Evolutionary conservation across 2,797 vertebrate genomes (phyloP), one percentile per base, ranked within the genome.

Genomic region (Cyprinodon diabolis): DNA sequence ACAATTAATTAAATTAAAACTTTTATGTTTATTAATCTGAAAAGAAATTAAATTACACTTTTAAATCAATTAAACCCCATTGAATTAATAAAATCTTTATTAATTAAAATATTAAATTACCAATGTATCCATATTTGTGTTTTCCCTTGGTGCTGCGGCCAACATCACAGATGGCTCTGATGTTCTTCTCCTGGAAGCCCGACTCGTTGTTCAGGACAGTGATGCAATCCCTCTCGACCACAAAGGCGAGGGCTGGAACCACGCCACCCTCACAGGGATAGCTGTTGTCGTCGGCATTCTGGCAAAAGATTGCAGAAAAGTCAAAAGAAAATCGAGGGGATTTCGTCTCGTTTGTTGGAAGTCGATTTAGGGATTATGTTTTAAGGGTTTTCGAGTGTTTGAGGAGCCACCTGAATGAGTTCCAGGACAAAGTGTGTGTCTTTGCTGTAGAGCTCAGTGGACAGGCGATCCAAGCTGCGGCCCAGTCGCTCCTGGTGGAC

Each of bases 401-500:
- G 8, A 52, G 7, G 14, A 65, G 25, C 14, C 35, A 95, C 95
- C 94, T 96, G 95, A 78, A 96, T 96, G 82, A 96, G 94, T 79
- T 96, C 95, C 86, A 96, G 86, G 43, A 96, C 95, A 19, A 96
- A 96, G 91, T 96, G 95, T 4, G 95, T 95, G 87, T 95, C 95
- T 88, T 96, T 96, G 94, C 95, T 96, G 91, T 96, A 96, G 68
- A 96, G 93, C 37, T 96, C 95, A 0, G 94, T 93, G 67, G 95
- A 95, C 49, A 96, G 94, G 21, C 95, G 93, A 57, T 95, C 93
- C 84, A 96, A 85, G 75, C 95, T 96, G 55, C 95, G 91, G 68
- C 95, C 95, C 71, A 95, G 91, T 17, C 94, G 75, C 1, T 93
- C 92, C 91, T 95, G 95, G 17, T 94, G 90, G 65, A 93, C 93